These are phyloP conservation scores for Alectura lathami DNA, from an alignment of 2,113 vertebrate species.

Conservation along the genomic window DNA sequence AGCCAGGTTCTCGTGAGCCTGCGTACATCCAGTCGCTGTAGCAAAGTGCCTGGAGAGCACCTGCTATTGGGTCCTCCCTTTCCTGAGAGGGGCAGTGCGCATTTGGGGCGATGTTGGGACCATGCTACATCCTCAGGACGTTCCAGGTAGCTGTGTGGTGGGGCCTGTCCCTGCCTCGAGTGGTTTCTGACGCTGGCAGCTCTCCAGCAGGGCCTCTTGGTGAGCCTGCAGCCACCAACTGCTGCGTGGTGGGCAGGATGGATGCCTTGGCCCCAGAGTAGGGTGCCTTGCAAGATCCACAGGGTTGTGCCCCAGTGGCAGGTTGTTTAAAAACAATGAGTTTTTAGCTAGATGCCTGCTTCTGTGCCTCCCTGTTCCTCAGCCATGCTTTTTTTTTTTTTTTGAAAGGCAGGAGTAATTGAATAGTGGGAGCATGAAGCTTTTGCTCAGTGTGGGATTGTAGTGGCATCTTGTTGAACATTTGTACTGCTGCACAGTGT, in stretches of 20 bases:
- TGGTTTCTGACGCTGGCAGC: not conserved
- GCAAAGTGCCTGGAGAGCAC: not conserved
- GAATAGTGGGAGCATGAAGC: not conserved
- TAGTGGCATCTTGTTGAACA: not conserved
- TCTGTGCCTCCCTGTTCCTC: not conserved
- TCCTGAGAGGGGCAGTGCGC: not conserved
- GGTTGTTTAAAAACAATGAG: not conserved
- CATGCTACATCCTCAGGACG: not conserved
- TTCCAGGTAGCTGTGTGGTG: not conserved
- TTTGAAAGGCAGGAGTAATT: not conserved
- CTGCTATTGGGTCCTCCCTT: not conserved
- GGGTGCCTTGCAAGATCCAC: not conserved
- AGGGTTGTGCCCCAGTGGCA: not conserved
- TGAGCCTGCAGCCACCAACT: not conserved
- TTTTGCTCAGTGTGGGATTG: not conserved
- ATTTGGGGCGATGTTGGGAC: not conserved
- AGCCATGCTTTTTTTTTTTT: not conserved
- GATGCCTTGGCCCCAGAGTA: not conserved
- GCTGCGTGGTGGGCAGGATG: not conserved
- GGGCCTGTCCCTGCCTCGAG: not conserved
- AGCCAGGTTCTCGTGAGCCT: not conserved
- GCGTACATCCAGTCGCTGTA: not conserved
- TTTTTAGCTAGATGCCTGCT: not conserved
- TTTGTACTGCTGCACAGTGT: not conserved
- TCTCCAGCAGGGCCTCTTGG: not conserved